Evolutionary conservation across 2,888 invertebrate species (phyloP), one percentile per base, ranked within the genome.

Genomic region (Epiblema foenella): DNA sequence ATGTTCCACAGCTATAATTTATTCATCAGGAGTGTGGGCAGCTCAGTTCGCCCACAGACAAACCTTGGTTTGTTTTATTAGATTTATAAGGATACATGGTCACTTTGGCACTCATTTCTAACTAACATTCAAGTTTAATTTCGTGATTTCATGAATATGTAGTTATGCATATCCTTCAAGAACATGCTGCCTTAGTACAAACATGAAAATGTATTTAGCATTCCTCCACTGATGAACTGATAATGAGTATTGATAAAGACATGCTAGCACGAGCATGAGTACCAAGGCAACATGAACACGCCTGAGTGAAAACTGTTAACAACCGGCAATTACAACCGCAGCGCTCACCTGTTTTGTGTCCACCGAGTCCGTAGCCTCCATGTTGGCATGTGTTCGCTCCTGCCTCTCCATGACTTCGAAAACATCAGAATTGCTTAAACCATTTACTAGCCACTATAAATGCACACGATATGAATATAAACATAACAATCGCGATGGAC

Each of bases 291-390:
- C 79, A 78, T 81, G 80, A 83, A 81, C 80, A 77, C 77, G 79
- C 75, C 78, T 81, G 81, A 84, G 82, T 82, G 82, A 81, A 84
- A 87, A 87, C 84, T 78, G 78, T 81, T 85, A 83, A 86, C 83
- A 87, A 89, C 92, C 92, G 92, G 93, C 90, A 89, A 87, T 88
- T 87, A 84, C 73, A 83, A 74, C 77, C 74, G 78, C 80, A 78
- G 80, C 79, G 78, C 92, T 93, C 94, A 95, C 95, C 95, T 95
- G 95, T 94, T 94, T 95, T 78, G 95, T 94, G 84, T 94, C 94
- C 90, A 95, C 94, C 83, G 93, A 93, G 87, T 95, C 95, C 80
- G 91, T 90, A 83, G 94, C 90, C 91, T 95, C 95, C 94, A 94
- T 94, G 90, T 95, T 95, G 88, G 89, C 89, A 86, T 93, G 89